Percentiles rank a stretch among this genome's conserved stretches.
phyloP scores from a whole-genome alignment of 2,797 vertebrate species.

The Microtus californicus region DNA sequence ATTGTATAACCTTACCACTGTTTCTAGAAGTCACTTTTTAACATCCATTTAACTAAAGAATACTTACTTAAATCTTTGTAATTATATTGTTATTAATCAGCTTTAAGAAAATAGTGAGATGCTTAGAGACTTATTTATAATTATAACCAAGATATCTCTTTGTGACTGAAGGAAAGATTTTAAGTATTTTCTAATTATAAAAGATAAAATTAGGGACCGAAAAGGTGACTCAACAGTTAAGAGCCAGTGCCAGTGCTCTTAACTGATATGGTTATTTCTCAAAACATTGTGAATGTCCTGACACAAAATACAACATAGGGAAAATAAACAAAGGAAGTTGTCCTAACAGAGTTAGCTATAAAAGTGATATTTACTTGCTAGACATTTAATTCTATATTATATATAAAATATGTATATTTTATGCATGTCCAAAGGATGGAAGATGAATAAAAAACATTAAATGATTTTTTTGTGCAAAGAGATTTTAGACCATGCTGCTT shows the following conservation, averaged over 20 bases:
- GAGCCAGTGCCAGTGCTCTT: no score
- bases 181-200: constrained; percentile 18
- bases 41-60: constrained; percentile 1
- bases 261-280: background rate
- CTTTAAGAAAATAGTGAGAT: background rate
- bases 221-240: background rate
- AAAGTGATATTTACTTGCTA: background rate
- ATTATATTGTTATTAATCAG: background rate
- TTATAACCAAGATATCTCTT: background rate
- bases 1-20: background rate
- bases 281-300: background rate
- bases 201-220: background rate
- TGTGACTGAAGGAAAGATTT: background rate
- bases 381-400: background rate
- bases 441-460: background rate
- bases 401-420: background rate
- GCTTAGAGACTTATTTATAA: background rate
- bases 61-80: background rate
- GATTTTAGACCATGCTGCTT: background rate
- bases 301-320: background rate
- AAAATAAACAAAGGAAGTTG: background rate
- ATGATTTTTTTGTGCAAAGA: background rate
- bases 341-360: background rate
- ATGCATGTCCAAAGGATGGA: background rate
- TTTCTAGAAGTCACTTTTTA: constrained; percentile 19